These are phyloP conservation scores for Ochropacha duplaris DNA, from an alignment of 2,888 invertebrate genomes.

Conservation along the genomic window DNA sequence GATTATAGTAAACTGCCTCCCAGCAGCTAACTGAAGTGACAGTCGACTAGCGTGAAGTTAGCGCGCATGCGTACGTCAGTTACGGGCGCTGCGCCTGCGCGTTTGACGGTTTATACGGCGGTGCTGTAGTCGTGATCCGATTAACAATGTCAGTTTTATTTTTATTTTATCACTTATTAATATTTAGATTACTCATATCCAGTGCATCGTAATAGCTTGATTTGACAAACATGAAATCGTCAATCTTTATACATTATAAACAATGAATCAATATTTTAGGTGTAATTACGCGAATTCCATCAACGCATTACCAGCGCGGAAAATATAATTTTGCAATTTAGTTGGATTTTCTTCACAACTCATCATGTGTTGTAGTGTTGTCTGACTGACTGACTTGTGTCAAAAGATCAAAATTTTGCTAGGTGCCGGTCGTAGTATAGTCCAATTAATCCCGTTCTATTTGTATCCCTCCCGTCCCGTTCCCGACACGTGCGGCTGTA, in stretches of 20 bases:
- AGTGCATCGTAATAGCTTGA: slow-evolving; percentile 55
- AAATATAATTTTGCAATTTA: slow-evolving; percentile 27
- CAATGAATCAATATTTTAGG: slow-evolving; percentile 17
- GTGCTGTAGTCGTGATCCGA: slow-evolving; percentile 81
- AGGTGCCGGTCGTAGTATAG: slow-evolving; percentile 56
- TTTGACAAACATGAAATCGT: slow-evolving; percentile 39
- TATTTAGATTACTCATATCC: slow-evolving; percentile 25
- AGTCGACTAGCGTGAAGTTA: slow-evolving; percentile 67
- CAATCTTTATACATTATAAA: slow-evolving; percentile 15
- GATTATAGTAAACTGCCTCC: background rate
- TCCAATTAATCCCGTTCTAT: slow-evolving; percentile 71
- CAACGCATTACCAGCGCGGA: slow-evolving; percentile 44
- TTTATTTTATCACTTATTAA: slow-evolving; percentile 41
- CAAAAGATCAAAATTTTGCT: slow-evolving; percentile 43
- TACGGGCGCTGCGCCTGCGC: slow-evolving; percentile 80
- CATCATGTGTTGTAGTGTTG: slow-evolving; percentile 11
- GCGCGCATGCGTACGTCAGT: slow-evolving; percentile 76
- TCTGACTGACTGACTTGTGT: slow-evolving; percentile 3
- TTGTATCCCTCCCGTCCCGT: slow-evolving; percentile 68
- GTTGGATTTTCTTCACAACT: slow-evolving; percentile 20
- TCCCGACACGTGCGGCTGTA: slow-evolving; percentile 61
- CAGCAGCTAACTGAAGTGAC: slow-evolving; percentile 39
- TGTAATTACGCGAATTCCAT: slow-evolving; percentile 36
- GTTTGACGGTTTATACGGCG: slow-evolving; percentile 81
- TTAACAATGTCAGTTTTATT: slow-evolving; percentile 81